Conservation (phyloP, 2,888 invertebrate species). For the Euplagia quadripunctaria region DNA sequence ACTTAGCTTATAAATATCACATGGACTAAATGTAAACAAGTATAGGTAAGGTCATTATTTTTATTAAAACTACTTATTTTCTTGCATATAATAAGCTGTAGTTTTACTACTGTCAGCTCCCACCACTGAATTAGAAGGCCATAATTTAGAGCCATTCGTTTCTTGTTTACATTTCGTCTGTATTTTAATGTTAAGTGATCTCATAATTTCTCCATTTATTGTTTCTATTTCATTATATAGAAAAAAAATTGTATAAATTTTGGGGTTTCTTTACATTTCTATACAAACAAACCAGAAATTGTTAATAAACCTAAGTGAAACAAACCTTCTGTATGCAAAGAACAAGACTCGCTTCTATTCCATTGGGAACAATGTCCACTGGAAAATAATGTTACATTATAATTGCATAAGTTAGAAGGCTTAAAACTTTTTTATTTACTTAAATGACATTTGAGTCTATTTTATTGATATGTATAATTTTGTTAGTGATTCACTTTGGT, state of each 20-base stretch:
- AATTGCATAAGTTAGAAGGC: conserved; percentile 61
- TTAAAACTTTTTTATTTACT: conserved; percentile 60
- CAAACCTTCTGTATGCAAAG: conserved; percentile 48
- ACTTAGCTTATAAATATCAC: conserved; percentile 53
- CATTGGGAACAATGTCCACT: conserved; percentile 55
- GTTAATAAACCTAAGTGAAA: conserved; percentile 50
- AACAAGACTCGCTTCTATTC: conserved; percentile 56
- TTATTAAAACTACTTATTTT: conserved; percentile 44
- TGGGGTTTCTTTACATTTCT: conserved; percentile 54
- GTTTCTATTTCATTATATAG: conserved; percentile 62
- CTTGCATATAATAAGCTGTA: conserved; percentile 34
- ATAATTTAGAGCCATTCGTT: conserved; percentile 62
- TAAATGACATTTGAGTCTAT: conserved; percentile 57
- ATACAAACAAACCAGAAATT: conserved; percentile 46
- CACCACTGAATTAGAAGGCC: conserved; percentile 66
- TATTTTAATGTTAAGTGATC: conserved; percentile 76
- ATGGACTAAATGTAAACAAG: conserved; percentile 82
- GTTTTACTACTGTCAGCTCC: conserved; percentile 49
- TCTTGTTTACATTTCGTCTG: conserved; percentile 84
- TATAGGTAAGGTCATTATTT: conserved; percentile 43
- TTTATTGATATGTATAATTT: conserved; percentile 46
- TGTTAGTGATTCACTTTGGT: conserved; percentile 32
- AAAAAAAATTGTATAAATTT: conserved; percentile 49
- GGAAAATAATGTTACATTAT: conserved; percentile 52
- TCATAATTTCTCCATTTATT: conserved; percentile 77